Evolutionary conservation across 2,113 vertebrate genomes (phyloP), one percentile per base, ranked within the genome.

Genomic region (Spea bombifrons): DNA sequence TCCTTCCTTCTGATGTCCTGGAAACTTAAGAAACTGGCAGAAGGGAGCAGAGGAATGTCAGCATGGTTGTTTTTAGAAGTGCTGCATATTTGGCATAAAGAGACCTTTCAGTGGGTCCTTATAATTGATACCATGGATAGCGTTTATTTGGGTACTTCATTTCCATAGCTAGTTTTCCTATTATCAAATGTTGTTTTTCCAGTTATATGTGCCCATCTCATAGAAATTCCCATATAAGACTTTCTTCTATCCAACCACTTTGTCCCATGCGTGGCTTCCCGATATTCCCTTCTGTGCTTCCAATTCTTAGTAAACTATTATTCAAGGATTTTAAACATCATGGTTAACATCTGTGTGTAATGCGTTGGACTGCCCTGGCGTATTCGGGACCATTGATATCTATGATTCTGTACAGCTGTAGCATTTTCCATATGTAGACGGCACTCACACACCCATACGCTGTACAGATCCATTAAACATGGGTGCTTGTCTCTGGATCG

Each of bases 221-320:
- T 46, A 10, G 15, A 48, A 17, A 48, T 76, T 68, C 43, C 75
- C 75, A 48, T 76, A 69, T 76, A 59, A 57, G 50, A 69, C 75
- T 10, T 66, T 66, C 16, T 75, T 75, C 8, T 49, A 61, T 15
- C 57, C 61, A 13, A 13, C 55, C 55, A 13, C 55, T 2, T 10
- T 59, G 8, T 59, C 55, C 55, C 55, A 59, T 4, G 15, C 10
- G 15, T 59, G 55, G 4, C 55, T 59, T 59, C 15, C 10, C 50
- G 3, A 10, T 53, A 8, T 7, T 8, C 50, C 10, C 50, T 2
- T 8, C 50, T 10, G 50, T 10, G 10, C 3, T 53, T 53, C 7
- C 50, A 53, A 7, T 53, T 53, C 50, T 10, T 3, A 30, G 30
- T 30, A 30, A 30, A 30, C 30, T 1, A 30, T 30, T 30, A 30